These are phyloP conservation scores for Thripadectes ignobilis DNA, from an alignment of 2,797 vertebrate species.

Conservation along the genomic window DNA sequence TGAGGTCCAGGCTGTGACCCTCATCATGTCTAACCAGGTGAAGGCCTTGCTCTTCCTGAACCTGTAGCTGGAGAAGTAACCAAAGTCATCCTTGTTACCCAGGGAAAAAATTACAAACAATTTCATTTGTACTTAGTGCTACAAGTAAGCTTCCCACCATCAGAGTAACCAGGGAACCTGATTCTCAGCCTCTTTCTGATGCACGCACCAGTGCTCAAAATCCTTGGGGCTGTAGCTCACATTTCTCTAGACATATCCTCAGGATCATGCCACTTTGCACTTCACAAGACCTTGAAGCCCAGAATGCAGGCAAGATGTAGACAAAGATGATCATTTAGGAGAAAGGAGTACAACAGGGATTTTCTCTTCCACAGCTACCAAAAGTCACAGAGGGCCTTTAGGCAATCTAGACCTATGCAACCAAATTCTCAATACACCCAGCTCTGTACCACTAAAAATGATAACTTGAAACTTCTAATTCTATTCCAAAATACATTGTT, in stretches of 20 bases:
- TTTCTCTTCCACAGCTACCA: neutral
- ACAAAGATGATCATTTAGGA: neutral
- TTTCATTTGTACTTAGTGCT: neutral
- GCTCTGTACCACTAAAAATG: neutral
- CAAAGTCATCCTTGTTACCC: neutral
- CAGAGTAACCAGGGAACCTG: neutral
- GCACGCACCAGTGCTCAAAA: accelerated
- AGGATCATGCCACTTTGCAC: neutral
- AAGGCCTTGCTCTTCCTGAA: neutral
- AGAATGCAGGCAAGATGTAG: neutral
- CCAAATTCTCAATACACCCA: neutral
- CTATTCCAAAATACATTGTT: neutral
- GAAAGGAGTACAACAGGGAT: neutral
- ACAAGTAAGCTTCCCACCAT: neutral
- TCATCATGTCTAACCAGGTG: neutral
- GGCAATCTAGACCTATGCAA: neutral
- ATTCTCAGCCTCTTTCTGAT: neutral
- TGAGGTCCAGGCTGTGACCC: neutral
- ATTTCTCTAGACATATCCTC: neutral
- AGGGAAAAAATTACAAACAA: neutral
- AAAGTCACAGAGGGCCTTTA: neutral
- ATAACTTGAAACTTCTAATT: neutral
- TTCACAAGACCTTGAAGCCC: neutral
- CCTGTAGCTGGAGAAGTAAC: neutral
- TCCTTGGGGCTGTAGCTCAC: neutral